Evolutionary conservation across 2,888 invertebrate species (phyloP), one percentile per base, ranked within the genome.

Genomic region (Drosophila falleni): DNA sequence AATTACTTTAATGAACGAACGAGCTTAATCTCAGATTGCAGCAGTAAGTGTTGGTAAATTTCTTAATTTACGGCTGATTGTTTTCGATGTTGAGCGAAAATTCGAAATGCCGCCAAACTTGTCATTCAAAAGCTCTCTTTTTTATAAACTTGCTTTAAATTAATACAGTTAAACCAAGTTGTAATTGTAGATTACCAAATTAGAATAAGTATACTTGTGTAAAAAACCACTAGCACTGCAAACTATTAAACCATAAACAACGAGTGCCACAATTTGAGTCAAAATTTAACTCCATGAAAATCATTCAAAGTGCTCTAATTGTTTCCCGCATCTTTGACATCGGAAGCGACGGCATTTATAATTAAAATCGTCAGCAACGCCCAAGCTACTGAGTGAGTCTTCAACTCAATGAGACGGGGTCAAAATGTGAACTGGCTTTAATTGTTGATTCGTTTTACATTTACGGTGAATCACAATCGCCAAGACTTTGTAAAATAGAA

Each of bases 281-380:
- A 23, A 59, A 55, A 51, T 41, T 76, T 80, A 80, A 80, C 78
- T 80, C 81, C 60, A 76, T 65, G 60, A 23, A 23, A 23, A 60
- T 31, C 19, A 19, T 19, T 19, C 51, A 53, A 88, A 82, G 74
- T 80, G 78, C 66, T 70, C 66, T 89, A 84, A 89, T 87, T 89
- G 87, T 71, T 84, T 89, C 89, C 83, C 89, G 83, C 83, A 84
- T 84, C 87, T 89, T 80, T 78, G 85, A 89, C 85, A 89, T 89
- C 89, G 89, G 87, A 89, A 89, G 85, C 81, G 69, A 29, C 51
- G 54, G 58, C 80, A 63, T 60, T 61, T 72, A 78, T 87, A 84
- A 84, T 89, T 84, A 84, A 84, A 73, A 89, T 87, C 73, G 62
- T 78, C 87, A 89, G 84, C 78, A 70, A 84, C 83, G 83, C 83